Conservation (phyloP, 2,888 invertebrate genomes). For the Lydus trimaculatus region DNA sequence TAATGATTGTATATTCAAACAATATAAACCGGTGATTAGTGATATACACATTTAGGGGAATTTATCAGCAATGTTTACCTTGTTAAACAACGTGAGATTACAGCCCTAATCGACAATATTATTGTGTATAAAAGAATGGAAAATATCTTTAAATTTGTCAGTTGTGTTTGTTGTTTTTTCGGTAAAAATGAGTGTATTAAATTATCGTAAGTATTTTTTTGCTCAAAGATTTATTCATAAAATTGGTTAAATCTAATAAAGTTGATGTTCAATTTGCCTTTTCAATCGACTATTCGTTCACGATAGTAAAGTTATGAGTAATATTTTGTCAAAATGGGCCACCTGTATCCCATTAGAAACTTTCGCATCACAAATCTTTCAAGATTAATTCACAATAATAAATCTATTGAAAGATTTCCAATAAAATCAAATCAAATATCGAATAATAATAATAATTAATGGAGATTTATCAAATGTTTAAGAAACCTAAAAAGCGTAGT, state of each 20-base stretch:
- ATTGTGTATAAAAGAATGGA: background rate
- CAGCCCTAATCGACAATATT: no score
- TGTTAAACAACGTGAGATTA: background rate
- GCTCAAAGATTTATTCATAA: background rate
- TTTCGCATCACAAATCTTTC: conserved; percentile 1
- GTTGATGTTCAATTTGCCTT: background rate
- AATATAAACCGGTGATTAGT: background rate
- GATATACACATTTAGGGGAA: background rate
- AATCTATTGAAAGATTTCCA: background rate
- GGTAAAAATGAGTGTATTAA: background rate
- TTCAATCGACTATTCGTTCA: conserved; percentile 18
- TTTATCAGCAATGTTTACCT: background rate
- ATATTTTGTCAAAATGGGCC: conserved; percentile 14
- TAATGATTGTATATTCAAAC: background rate
- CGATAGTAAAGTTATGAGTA: conserved; percentile 8
- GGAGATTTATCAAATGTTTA: conserved; percentile 5
- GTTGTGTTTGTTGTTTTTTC: background rate
- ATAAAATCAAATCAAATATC: background rate
- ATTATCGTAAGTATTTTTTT: background rate
- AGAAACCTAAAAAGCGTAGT: conserved; percentile 27
- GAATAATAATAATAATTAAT: background rate
- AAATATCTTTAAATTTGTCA: background rate
- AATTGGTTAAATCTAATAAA: background rate
- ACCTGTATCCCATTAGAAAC: conserved; percentile 12
- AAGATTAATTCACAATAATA: background rate